Evolutionary conservation across 2,888 invertebrate species (phyloP), one percentile per base, ranked within the genome.

Genomic region (Spilarctia lutea): DNA sequence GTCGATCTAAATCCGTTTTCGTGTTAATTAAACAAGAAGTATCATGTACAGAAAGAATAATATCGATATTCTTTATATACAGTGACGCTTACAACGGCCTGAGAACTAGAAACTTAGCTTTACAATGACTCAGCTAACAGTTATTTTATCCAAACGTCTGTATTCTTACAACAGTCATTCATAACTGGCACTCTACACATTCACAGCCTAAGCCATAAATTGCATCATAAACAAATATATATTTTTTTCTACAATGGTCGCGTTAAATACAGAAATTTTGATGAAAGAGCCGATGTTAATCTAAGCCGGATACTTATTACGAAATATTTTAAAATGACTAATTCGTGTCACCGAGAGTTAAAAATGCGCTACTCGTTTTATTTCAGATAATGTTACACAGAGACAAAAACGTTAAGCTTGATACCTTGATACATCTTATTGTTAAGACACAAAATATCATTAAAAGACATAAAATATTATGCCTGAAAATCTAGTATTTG

Each of bases 91-190:
- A 63, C 60, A 27, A 30, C 60, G 27, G 60, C 30, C 27, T 27
- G 27, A 18, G 30, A 63, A 63, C 60, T 63, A 63, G 27, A 63
- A 27, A 63, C 60, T 63, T 63, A 63, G 60, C 60, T 16, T 63
- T 63, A 63, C 60, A 63, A 63, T 63, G 60, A 63, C 60, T 63
- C 60, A 63, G 60, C 60, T 63, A 63, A 63, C 60, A 63, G 27
- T 13, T 63, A 63, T 30, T n/a, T 63, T 63, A 27, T 63, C 30
- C 60, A 63, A 63, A 63, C 60, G 30, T 63, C 16, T 63, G 60
- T 63, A 63, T 27, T 16, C 60, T 63, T 63, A 63, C 60, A 63
- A 30, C 60, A 63, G 27, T 30, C 60, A 63, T 30, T 27, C 60
- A 3, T 63, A 63, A 63, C 60, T 63, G 27, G 6, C 60, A 63